Percentiles rank a stretch among this genome's conserved stretches.
phyloP scores from a whole-genome alignment of 2,113 vertebrate genomes.

The Toxostoma redivivum region DNA sequence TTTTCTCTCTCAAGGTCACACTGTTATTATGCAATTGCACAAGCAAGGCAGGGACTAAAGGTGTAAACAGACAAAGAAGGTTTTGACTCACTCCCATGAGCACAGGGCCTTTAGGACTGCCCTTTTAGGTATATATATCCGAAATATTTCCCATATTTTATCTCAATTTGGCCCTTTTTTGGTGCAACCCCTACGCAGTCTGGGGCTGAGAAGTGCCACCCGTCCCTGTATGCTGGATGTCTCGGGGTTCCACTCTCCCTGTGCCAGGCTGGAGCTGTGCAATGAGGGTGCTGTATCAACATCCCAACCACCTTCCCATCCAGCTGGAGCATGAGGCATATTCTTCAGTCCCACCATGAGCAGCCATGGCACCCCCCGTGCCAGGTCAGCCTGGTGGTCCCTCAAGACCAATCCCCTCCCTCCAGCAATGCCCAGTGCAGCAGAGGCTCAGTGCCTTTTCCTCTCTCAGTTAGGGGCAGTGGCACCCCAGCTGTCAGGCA shows the following conservation, averaged over 20 bases:
- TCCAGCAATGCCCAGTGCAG: neutral
- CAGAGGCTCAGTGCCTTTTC: neutral
- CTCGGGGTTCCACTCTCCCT: neutral
- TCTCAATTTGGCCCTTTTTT: neutral
- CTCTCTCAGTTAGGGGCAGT: neutral
- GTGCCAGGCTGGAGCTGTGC: neutral
- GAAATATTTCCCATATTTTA: neutral
- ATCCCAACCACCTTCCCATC: neutral
- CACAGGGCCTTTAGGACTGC: neutral
- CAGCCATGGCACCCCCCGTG: rapidly evolving
- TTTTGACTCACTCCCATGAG: neutral
- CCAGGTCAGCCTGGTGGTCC: neutral
- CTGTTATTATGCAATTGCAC: neutral
- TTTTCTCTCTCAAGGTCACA: constrained; percentile 29
- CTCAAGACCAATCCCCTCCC: neutral
- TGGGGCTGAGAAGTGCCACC: no score
- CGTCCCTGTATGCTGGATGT: rapidly evolving
- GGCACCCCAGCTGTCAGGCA: neutral
- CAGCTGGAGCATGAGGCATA: rapidly evolving
- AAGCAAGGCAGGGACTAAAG: neutral
- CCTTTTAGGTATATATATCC: neutral
- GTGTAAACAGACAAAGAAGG: neutral
- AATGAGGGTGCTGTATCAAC: neutral
- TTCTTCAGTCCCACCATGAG: rapidly evolving
- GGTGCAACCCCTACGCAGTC: neutral